A percentile compares a stretch with the other conserved stretches of the same genome.
Evolutionary conservation across 1,140 invertebrate species (phyloP).

Genomic region (Laodelphax striatellus): DNA sequence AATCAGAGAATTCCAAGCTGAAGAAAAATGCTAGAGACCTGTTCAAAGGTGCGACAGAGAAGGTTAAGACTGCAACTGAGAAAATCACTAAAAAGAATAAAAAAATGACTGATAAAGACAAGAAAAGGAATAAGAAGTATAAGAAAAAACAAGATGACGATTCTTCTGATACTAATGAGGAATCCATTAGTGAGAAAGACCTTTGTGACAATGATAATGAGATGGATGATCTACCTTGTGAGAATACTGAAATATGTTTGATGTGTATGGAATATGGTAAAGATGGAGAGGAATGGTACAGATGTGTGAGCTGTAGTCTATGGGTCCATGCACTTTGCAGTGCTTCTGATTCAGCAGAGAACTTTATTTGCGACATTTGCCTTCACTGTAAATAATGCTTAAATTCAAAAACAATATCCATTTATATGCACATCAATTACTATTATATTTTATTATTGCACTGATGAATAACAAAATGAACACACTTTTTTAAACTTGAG

Average conservation of each 20-base stretch:
- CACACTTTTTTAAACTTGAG: too few species aligned
- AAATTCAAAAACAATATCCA: too few species aligned
- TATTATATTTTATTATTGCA: too few species aligned
- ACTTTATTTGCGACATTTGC: conserved; percentile 11
- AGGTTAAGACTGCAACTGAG: too few species aligned
- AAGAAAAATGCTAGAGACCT: too few species aligned
- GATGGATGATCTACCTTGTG: background rate
- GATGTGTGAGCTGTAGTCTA: conserved; percentile 8
- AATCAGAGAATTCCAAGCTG: too few species aligned
- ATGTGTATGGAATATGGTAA: conserved; percentile 17
- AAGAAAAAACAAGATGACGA: background rate
- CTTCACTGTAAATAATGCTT: too few species aligned
- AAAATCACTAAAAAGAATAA: too few species aligned
- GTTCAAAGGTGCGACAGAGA: too few species aligned
- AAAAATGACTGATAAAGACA: background rate
- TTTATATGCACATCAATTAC: too few species aligned
- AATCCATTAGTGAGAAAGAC: background rate
- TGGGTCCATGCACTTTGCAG: conserved; percentile 17
- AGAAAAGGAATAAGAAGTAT: background rate
- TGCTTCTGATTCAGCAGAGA: conserved; percentile 7
- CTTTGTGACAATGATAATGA: conserved; percentile 5
- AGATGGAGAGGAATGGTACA: conserved; percentile 17
- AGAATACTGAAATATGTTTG: conserved; percentile 4
- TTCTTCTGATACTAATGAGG: too few species aligned
- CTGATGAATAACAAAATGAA: too few species aligned